Base-by-base conservation (phyloP, 2,888 invertebrate species). In the Dinocampus coccinellae region DNA sequence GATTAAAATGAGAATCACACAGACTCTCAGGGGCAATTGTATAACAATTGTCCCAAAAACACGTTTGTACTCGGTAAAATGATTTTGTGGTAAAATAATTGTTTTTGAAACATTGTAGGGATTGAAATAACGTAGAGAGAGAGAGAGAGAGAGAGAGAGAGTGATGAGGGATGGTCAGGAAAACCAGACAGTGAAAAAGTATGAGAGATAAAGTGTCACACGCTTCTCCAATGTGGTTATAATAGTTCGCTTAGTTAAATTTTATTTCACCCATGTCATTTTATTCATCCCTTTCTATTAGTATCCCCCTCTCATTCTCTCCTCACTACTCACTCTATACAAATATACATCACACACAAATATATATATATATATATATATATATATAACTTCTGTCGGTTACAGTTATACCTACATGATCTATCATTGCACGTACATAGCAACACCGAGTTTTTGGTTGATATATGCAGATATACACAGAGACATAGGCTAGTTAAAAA, bases 301-400 rank as follows among this genome's bases (percentile, higher is more conserved):
- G 29, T 29, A 20, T 11, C 42, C 63, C 70, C 47, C 66, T 64
- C 68, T 70, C 73, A 64, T 57, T 55, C 71, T 13, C 66, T 53
- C 63, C 55, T n/a, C n/a, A n/a, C n/a, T n/a, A n/a, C 66, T 22
- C 77, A 70, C 80, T 79, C 75, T 76, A 77, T 81, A 79, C 76
- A 69, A 74, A 73, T 69, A 73, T 78, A 80, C 79, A 73, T n/a
- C n/a, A n/a, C n/a, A n/a, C n/a, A n/a, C n/a, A n/a, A n/a, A 74
- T 70, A 36, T 33, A 29, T 29, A n/a, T 62, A 69, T 39, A 29
- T 47, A 16, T 47, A 47, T 47, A 16, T 47, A 47, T 47, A 16
- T 47, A 47, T 9, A 16, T 47, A 47, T 20, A 16, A n/a, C 47
- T 16, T n/a, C 3, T 47, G 47, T 47, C 47, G 47, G 47, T 47